Evolutionary conservation across 2,797 vertebrate species (phyloP), one percentile per base, ranked within the genome.

Genomic region (Sebastes matsubarae): DNA sequence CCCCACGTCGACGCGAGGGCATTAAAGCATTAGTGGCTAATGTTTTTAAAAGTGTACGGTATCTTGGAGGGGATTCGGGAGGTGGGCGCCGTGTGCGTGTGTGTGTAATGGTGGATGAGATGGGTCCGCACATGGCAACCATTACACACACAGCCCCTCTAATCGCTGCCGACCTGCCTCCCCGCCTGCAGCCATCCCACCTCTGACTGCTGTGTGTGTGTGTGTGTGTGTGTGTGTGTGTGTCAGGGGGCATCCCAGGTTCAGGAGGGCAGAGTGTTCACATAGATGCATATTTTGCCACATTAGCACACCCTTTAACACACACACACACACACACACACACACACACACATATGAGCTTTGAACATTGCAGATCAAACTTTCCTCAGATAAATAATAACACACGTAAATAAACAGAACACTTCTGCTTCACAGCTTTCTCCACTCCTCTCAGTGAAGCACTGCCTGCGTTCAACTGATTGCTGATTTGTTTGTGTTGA

Each of bases 1-100:
- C 91, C 92, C 76, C 88, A 84, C 85, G 68, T 87, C 88, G 92
- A 94, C 92, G 80, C 64, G 88, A 93, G 89, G 92, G 94, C 95
- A 96, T 96, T 95, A 96, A 94, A 91, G 95, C 95, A 95, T 96
- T 96, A 96, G 91, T 81, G 84, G 91, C 92, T 95, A 96, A 96
- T 96, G 96, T 96, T 96, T 96, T 95, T 94, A 94, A 95, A 96
- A 95, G 95, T 95, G 93, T 95, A 93, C 88, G 89, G 91, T 95
- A 94, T 92, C 93, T 91, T 89, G 92, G 88, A 92, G 87, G 91
- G 92, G 92, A 89, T 93, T 92, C 72, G 12, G 86, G 90, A 91
- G 86, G 89, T 89, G 89, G 92, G 84, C 73, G 80, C 77, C 63
- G 65, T 90, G 81, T 86, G 86, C 72, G 81, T 89, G 88, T 93